Percentiles rank a stretch among this genome's conserved stretches.
These are phyloP conservation scores for Tiliqua scincoides DNA, from an alignment of 2,113 vertebrate species.

Conservation along the genomic window DNA sequence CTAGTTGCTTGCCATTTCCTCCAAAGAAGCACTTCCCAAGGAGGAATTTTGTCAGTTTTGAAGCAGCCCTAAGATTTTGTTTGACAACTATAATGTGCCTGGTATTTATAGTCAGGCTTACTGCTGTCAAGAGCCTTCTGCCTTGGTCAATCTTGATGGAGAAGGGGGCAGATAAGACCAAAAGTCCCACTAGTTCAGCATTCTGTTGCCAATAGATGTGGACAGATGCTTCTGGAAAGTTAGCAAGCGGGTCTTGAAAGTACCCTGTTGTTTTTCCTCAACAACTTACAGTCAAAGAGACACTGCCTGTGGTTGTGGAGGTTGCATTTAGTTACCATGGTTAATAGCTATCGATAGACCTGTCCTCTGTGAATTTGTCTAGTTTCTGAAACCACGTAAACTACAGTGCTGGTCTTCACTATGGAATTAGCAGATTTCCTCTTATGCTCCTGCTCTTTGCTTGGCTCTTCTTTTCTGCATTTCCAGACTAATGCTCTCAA, in stretches of 20 bases:
- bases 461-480: slow-evolving; percentile 47
- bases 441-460: slow-evolving; percentile 43
- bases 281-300: neutral
- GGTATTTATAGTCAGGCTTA: neutral
- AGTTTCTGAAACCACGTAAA: neutral
- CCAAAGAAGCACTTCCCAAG: too few species aligned
- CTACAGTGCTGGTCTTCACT: neutral
- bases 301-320: neutral
- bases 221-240: neutral
- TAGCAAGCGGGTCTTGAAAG: neutral
- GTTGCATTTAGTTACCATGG: neutral
- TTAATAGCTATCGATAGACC: neutral
- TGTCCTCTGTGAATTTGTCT: neutral
- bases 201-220: neutral
- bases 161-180: neutral
- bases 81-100: neutral
- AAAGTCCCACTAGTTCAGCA: too few species aligned
- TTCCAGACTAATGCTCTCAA: slow-evolving; percentile 40
- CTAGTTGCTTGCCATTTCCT: too few species aligned
- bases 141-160: neutral
- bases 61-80: too few species aligned
- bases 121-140: neutral
- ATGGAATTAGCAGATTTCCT: neutral
- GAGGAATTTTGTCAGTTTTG: too few species aligned
- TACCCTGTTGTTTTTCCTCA: neutral